A percentile compares a stretch with the other conserved stretches of the same genome.
phyloP scores from a whole-genome alignment of 2,888 invertebrate species.

The Poecilus cupreus region DNA sequence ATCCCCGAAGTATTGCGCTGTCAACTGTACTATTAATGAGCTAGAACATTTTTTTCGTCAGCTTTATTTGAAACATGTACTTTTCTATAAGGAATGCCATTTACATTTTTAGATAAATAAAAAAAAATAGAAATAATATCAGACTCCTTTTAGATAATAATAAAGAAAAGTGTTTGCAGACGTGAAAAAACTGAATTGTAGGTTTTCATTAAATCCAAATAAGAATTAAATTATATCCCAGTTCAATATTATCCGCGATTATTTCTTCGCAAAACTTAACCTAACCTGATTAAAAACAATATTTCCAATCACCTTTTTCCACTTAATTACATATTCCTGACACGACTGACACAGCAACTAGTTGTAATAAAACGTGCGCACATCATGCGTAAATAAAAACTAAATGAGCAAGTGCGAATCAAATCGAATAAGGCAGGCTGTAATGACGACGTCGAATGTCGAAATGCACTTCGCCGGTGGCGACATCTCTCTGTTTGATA shows the following conservation, averaged over 20 bases:
- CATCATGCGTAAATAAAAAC: constrained; percentile 36
- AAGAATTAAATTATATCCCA: neutral
- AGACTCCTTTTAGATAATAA: too few species aligned
- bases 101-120: too few species aligned
- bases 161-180: too few species aligned
- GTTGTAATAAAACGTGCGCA: constrained; percentile 16
- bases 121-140: too few species aligned
- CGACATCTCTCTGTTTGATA: neutral
- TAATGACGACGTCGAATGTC: constrained; percentile 34
- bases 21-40: too few species aligned
- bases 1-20: too few species aligned
- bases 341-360: neutral
- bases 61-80: too few species aligned
- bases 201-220: neutral
- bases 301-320: constrained; percentile 11
- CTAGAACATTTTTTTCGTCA: too few species aligned
- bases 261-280: neutral
- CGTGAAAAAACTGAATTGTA: neutral
- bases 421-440: constrained; percentile 40
- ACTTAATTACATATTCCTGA: neutral
- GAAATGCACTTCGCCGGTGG: constrained; percentile 5
- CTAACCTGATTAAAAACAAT: neutral
- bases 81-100: too few species aligned
- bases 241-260: neutral
- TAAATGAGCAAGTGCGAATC: constrained; percentile 42